Evolutionary conservation across 2,888 invertebrate genomes (phyloP), one percentile per base, ranked within the genome.

Genomic region (Octodonta nipae): DNA sequence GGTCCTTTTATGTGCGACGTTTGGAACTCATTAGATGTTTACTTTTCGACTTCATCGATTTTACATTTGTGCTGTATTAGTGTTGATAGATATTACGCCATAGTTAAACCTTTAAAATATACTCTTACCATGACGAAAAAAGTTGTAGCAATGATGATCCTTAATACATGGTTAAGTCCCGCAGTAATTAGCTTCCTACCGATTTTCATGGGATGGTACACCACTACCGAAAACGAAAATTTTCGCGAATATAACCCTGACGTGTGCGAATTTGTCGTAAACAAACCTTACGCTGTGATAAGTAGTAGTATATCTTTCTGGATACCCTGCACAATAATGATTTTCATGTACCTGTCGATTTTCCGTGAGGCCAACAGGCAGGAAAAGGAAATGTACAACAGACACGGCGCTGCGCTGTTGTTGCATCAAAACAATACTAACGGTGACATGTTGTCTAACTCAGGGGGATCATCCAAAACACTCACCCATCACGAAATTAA

Each of bases 1-100:
- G 78, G 82, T 1, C 70, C 73, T 46, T 72, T 76, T 41, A 78
- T 86, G 69, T 89, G 93, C 61, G 89, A 93, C 62, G 75, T 92
- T 30, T 95, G 91, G 87, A 93, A 92, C 67, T 85, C 89, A 22
- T 74, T 91, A 43, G 93, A 93, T 58, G 93, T 93, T 0, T 86
- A 92, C 58, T 91, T 92, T 60, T 88, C 82, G 46, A 89, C 83
- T 1, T 88, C 88, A 13, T 89, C 89, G 34, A 91, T 93, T 51
- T 68, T 93, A 36, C 92, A 93, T 65, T 69, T 93, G 41, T 91
- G 89, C 64, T 92, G 89, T 63, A 95, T 93, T 61, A 86, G 86
- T 42, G 88, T 93, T 38, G 93, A 95, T 58, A 67, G 77, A 20
- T 89, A 89, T 54, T 87, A 85, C 60, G 89, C 89, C 36, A 92